phyloP scores from a whole-genome alignment of 2,888 invertebrate genomes.

The Drosophila fulvimacula region DNA sequence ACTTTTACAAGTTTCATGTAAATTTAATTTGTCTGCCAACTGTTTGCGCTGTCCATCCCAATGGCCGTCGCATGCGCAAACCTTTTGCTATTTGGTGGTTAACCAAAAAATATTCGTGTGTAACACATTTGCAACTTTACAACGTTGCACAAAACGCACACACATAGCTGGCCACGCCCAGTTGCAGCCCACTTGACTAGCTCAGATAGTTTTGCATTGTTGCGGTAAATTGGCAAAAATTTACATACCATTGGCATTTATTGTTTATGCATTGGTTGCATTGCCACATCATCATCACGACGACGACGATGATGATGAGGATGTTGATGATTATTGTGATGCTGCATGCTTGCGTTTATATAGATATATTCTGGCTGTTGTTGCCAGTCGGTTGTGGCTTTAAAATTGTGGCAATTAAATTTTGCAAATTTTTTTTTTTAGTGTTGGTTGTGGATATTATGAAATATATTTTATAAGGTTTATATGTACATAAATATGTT shows the following conservation, averaged over 20 bases:
- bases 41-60: conserved; percentile 29
- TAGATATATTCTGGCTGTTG: conserved; percentile 13
- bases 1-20: conserved; percentile 48
- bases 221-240: conserved; percentile 79
- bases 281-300: conserved; percentile 35
- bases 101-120: conserved; percentile 70
- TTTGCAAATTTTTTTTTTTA: conserved; percentile 25
- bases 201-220: conserved; percentile 73
- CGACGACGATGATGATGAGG: conserved; percentile 12
- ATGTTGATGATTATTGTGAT: conserved; percentile 19
- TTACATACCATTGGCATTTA: conserved; percentile 77
- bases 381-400: conserved; percentile 48
- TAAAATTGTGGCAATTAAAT: conserved; percentile 68
- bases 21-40: conserved; percentile 67
- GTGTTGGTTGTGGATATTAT: conserved; percentile 17
- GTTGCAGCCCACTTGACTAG: conserved; percentile 35
- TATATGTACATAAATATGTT: background rate
- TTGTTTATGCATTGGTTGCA: conserved; percentile 73
- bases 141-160: conserved; percentile 44
- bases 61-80: background rate
- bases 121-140: conserved; percentile 60
- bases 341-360: conserved; percentile 17
- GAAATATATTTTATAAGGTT: conserved; percentile 6
- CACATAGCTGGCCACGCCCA: conserved; percentile 9
- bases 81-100: conserved; percentile 59